These are phyloP conservation scores for Euglossa dilemma DNA, from an alignment of 1,140 invertebrate genomes.

Conservation along the genomic window DNA sequence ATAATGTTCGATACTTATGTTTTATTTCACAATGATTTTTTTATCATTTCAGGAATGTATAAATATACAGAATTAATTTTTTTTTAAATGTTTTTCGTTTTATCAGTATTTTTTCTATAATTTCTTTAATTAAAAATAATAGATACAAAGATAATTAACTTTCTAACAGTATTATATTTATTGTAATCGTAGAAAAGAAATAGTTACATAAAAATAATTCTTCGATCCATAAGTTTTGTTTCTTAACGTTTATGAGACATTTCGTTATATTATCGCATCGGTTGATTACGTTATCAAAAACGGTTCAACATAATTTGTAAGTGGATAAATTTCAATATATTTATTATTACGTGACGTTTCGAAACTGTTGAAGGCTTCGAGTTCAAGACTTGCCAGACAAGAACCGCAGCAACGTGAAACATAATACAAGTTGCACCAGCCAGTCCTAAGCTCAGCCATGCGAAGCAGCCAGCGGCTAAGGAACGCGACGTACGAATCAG, in stretches of 20 bases:
- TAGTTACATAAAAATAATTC: not conserved
- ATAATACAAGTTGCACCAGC: conserved; percentile 81
- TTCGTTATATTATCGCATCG: not conserved
- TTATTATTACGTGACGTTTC: conserved; percentile 64
- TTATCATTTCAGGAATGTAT: not conserved
- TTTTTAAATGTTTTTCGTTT: not conserved
- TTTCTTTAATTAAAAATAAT: not conserved
- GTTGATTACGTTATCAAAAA: not conserved
- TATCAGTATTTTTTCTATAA: not conserved
- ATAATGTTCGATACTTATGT: not conserved
- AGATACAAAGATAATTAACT: not conserved
- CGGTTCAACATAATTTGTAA: not conserved
- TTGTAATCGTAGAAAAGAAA: not conserved
- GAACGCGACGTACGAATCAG: conserved; percentile 81
- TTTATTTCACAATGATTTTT: not conserved
- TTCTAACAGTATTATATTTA: not conserved
- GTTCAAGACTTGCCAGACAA: conserved; percentile 71
- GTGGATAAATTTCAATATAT: conserved; percentile 40
- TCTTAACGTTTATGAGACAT: not conserved
- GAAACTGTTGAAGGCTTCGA: conserved; percentile 57
- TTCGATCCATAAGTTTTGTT: not conserved
- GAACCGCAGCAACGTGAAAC: conserved; percentile 81
- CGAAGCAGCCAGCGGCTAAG: conserved; percentile 76
- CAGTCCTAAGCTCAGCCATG: conserved; percentile 80
- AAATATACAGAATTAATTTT: not conserved